Percentiles rank a stretch among this genome's conserved stretches.
Evolutionary conservation across 2,888 invertebrate genomes (phyloP).

Genomic region (Neoitamus cyanurus): DNA sequence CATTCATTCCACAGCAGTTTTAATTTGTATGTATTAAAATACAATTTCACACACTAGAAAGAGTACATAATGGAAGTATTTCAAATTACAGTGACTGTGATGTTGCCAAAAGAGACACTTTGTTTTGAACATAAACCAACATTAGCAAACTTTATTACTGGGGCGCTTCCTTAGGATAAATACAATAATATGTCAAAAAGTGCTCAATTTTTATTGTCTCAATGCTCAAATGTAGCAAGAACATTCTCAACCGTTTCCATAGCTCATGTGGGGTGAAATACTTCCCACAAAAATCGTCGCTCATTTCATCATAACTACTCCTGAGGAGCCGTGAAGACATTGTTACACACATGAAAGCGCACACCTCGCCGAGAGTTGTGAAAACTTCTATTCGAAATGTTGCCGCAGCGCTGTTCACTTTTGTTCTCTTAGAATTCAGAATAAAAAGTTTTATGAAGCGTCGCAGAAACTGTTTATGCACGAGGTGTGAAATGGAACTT

Average conservation of each 20-base stretch:
- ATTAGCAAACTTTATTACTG: no score
- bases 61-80: no score
- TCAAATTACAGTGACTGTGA: no score
- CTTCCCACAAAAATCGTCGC: neutral
- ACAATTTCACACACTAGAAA: no score
- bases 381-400: constrained; percentile 15
- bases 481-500: constrained; percentile 35
- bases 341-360: neutral
- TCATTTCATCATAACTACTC: neutral
- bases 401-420: neutral
- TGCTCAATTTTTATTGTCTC: neutral
- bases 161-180: neutral
- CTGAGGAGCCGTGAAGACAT: neutral
- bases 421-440: neutral
- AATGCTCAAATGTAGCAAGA: neutral
- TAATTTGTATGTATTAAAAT: no score
- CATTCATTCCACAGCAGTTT: no score
- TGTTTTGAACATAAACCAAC: no score
- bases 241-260: neutral
- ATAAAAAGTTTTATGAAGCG: constrained; percentile 28
- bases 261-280: neutral
- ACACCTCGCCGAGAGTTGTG: neutral
- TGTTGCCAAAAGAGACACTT: no score
- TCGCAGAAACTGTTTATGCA: constrained; percentile 29
- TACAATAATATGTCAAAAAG: neutral